These are phyloP conservation scores for Junco hyemalis DNA, from an alignment of 2,113 vertebrate species.

Conservation along the genomic window DNA sequence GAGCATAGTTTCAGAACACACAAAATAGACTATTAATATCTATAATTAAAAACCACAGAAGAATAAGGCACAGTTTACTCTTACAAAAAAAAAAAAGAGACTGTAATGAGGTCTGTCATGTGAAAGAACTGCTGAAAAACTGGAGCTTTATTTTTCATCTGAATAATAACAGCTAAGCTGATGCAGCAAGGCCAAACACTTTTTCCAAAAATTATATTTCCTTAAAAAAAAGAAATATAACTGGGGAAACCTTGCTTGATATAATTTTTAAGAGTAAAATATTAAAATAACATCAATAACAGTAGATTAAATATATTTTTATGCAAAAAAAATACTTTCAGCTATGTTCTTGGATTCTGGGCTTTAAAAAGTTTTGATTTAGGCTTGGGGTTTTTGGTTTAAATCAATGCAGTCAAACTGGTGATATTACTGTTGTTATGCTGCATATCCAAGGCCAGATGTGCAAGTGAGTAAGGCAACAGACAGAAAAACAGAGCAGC, in stretches of 20 bases:
- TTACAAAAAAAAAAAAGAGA: not conserved
- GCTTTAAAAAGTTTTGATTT: not conserved
- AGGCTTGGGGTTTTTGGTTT: not conserved
- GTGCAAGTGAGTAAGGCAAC: not conserved
- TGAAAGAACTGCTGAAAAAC: not conserved
- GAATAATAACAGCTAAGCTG: not conserved
- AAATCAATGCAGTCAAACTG: not conserved
- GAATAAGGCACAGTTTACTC: not conserved
- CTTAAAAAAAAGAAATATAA: not conserved
- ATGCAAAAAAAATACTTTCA: not conserved
- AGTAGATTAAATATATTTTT: not conserved
- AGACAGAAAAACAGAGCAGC: not conserved
- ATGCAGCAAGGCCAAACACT: accelerated
- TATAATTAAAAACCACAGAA: not conserved
- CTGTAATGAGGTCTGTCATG: not conserved
- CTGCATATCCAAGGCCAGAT: not conserved
- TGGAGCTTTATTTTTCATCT: not conserved
- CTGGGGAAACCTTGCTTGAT: not conserved
- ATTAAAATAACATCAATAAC: not conserved
- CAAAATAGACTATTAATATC: not conserved
- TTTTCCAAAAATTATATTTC: not conserved
- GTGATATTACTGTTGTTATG: not conserved
- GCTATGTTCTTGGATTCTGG: not conserved
- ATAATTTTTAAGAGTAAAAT: not conserved
- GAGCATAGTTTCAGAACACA: not conserved